Evolutionary conservation across 2,888 invertebrate species (phyloP).

Genomic region (Dasypogon diadema): DNA sequence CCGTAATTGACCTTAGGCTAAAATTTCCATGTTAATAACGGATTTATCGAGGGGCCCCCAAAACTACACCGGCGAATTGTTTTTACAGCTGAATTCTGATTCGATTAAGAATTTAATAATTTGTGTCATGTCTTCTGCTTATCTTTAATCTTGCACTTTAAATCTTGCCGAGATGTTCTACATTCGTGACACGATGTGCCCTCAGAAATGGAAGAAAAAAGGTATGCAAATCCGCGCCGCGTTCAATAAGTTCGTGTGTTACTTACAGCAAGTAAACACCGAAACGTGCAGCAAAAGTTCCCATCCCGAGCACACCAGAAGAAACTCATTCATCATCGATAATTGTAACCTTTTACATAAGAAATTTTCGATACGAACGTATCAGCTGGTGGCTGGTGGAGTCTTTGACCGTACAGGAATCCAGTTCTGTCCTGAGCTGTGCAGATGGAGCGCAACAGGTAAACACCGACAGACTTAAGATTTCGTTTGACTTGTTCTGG

Average conservation of each 20-base stretch:
- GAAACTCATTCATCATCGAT: slow-evolving; percentile 39
- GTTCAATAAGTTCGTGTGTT: background rate
- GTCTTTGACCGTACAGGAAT: slow-evolving; percentile 34
- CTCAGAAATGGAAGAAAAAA: background rate
- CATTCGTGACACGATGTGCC: background rate
- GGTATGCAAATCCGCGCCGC: slow-evolving; percentile 17
- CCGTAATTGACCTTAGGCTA: slow-evolving; percentile 22
- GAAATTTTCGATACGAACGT: slow-evolving; percentile 23
- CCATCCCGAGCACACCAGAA: background rate
- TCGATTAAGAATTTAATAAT: slow-evolving; percentile 37
- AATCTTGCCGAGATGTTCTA: slow-evolving; percentile 21
- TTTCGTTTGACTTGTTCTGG: slow-evolving; percentile 17
- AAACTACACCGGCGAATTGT: background rate
- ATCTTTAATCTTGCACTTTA: slow-evolving; percentile 23
- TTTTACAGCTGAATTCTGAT: slow-evolving; percentile 9
- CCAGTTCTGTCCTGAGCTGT: slow-evolving; percentile 23
- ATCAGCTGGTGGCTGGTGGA: slow-evolving; percentile 25
- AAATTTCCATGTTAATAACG: slow-evolving; percentile 17
- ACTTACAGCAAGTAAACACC: slow-evolving; percentile 17
- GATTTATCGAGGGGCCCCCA: background rate
- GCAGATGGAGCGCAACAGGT: background rate
- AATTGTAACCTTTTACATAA: slow-evolving; percentile 42
- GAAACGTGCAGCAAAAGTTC: slow-evolving; percentile 19
- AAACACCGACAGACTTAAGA: background rate
- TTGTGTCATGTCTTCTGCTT: slow-evolving; percentile 20